These are phyloP conservation scores for Pseudoatta argentina DNA, from an alignment of 1,140 invertebrate genomes.

Conservation along the genomic window DNA sequence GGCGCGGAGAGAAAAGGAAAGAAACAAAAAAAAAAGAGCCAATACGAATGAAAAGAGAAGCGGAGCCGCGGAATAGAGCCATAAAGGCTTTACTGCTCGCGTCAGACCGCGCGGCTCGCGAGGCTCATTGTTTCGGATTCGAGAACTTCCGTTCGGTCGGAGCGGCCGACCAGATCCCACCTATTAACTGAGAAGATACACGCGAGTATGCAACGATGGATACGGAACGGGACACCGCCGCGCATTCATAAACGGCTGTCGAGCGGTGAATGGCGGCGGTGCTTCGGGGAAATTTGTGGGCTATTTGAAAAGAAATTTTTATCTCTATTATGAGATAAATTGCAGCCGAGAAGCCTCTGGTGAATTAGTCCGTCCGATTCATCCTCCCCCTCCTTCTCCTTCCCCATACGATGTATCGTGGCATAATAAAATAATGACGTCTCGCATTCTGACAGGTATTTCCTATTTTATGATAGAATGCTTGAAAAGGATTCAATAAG, in stretches of 20 bases:
- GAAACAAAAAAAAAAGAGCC: neutral
- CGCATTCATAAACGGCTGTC: conserved; percentile 55
- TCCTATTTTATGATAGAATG: neutral
- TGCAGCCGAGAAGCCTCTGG: conserved; percentile 4
- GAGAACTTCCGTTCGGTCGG: conserved; percentile 61
- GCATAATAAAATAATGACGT: conserved; percentile 45
- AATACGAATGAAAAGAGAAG: conserved; percentile 49
- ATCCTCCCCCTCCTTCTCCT: neutral
- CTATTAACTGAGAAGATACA: conserved; percentile 62
- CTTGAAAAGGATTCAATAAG: neutral
- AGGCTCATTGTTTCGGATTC: conserved; percentile 61
- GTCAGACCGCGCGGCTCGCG: conserved; percentile 62
- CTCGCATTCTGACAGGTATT: neutral
- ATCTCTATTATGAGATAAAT: conserved; percentile 59
- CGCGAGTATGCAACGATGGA: conserved; percentile 48
- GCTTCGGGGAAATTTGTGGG: conserved; percentile 54
- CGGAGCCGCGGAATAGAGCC: conserved; percentile 56
- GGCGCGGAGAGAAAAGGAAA: neutral
- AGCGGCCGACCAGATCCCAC: conserved; percentile 40
- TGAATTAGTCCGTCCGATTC: conserved; percentile 41
- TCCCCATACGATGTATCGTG: neutral
- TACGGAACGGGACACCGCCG: conserved; percentile 14
- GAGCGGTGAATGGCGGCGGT: conserved; percentile 35
- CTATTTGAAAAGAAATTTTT: conserved; percentile 63
- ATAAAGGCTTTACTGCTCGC: conserved; percentile 60